Conservation (phyloP, 2,888 invertebrate genomes). For the Phyto melanocephala region DNA sequence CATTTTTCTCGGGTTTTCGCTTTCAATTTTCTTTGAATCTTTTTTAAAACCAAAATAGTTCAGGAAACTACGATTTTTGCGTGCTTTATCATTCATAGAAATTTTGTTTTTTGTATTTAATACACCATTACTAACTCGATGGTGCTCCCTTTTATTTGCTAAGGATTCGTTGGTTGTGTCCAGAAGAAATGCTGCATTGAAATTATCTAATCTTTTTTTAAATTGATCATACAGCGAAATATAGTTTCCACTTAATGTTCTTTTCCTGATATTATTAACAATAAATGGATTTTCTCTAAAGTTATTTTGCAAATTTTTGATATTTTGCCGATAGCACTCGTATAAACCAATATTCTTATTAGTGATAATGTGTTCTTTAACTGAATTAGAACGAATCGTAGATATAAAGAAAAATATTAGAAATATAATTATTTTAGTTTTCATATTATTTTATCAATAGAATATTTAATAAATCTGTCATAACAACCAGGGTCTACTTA, state of each 20-base stretch:
- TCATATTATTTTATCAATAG: no score
- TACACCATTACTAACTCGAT: neutral
- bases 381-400: neutral
- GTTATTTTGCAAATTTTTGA: neutral
- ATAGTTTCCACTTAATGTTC: neutral
- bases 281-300: neutral
- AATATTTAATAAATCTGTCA: no score
- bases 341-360: constrained; percentile 20
- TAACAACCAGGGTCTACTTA: no score
- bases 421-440: neutral
- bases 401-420: neutral
- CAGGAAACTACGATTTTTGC: neutral
- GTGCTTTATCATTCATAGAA: neutral
- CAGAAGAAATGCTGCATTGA: constrained; percentile 2
- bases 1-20: neutral
- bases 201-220: constrained; percentile 23
- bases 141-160: neutral
- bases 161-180: neutral
- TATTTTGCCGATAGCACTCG: neutral
- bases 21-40: neutral
- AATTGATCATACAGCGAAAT: constrained; percentile 35
- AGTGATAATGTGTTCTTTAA: neutral
- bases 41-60: neutral
- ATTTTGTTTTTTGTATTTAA: neutral
- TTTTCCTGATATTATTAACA: neutral